Conservation (phyloP, 2,797 vertebrate genomes). For the Pseudomugil tenellus region DNA sequence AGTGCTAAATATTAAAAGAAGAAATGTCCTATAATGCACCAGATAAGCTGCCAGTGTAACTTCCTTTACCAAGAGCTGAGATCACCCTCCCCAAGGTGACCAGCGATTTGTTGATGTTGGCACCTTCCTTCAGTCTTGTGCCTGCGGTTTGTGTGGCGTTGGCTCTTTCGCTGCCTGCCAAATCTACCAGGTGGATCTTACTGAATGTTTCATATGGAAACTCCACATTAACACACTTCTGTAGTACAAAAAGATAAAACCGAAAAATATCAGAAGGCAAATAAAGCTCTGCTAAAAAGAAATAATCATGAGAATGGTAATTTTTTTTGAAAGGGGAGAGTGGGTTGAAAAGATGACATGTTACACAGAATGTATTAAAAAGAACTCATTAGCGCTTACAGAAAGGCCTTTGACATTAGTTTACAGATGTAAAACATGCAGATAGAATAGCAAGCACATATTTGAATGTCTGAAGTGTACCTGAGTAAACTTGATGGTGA, state of each 20-base stretch:
- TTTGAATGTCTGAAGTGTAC: conserved; percentile 62
- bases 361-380: not conserved
- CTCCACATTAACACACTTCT: conserved; percentile 92
- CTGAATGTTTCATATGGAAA: conserved; percentile 92
- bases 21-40: not conserved
- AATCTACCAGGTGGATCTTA: conserved; percentile 96
- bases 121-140: conserved; percentile 91
- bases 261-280: no score
- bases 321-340: no score
- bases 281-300: not conserved
- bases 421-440: not conserved
- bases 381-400: not conserved
- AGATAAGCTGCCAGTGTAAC: conserved; percentile 1
- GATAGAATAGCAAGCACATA: not conserved
- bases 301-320: not conserved
- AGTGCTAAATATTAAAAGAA: conserved; percentile 6
- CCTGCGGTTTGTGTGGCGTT: conserved; percentile 87
- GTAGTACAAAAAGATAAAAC: conserved; percentile 45
- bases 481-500: conserved; percentile 95
- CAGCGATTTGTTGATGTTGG: conserved; percentile 95
- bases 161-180: conserved; percentile 93
- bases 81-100: conserved; percentile 95
- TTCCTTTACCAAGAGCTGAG: conserved; percentile 89
- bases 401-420: no score
- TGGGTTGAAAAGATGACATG: no score